Evolutionary conservation across 2,888 invertebrate genomes (phyloP).

Genomic region (Caenorhabditis panamensis): DNA sequence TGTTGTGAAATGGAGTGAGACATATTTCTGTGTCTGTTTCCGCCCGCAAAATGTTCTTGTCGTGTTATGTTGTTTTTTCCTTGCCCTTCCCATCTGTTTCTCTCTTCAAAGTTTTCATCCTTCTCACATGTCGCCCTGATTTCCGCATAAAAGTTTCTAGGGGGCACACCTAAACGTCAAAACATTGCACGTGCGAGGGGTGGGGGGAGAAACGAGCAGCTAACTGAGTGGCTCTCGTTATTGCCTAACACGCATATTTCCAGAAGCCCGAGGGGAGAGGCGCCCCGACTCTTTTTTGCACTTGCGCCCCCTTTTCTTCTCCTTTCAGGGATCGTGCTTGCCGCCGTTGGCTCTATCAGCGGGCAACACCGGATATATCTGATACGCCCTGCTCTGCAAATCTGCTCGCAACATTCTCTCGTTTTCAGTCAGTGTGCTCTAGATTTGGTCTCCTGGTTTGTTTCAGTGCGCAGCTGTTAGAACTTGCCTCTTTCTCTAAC

Average conservation of each 20-base stretch:
- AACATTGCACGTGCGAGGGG: neutral
- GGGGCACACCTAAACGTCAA: conserved; percentile 10
- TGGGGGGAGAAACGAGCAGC: conserved; percentile 13
- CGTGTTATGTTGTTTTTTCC: neutral
- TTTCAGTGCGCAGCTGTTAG: neutral
- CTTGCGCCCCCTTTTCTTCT: conserved; percentile 16
- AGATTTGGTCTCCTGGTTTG: neutral
- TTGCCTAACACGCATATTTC: conserved; percentile 35
- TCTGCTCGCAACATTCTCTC: neutral
- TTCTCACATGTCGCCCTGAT: neutral
- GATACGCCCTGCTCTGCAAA: neutral
- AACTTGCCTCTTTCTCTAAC: no score
- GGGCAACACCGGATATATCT: neutral
- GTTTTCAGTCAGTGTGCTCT: neutral
- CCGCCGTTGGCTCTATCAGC: neutral
- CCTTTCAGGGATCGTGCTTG: conserved; percentile 29
- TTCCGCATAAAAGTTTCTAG: neutral
- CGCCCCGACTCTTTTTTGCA: conserved; percentile 37
- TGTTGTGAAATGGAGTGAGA: neutral
- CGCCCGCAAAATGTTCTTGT: no score
- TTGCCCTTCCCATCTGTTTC: neutral
- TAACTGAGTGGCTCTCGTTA: conserved; percentile 29
- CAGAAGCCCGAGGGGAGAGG: conserved; percentile 34
- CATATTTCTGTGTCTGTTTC: neutral
- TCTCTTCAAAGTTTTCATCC: neutral